Base-by-base conservation (phyloP, 2,888 invertebrate genomes). In the Rhagonycha fulva region DNA sequence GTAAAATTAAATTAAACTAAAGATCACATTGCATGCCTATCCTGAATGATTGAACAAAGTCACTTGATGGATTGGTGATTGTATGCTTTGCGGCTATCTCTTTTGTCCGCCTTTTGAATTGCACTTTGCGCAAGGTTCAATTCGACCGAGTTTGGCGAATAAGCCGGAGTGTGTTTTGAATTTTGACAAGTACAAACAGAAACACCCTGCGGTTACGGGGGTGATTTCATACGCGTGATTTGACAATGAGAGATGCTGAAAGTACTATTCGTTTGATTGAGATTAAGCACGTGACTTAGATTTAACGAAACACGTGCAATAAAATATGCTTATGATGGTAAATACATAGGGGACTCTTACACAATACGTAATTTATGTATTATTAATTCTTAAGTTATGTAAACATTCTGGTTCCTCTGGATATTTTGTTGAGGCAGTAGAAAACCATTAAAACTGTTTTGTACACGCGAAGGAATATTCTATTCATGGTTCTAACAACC, bases 151-250 rank as follows among this genome's bases (percentile, higher is more conserved):
- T 47, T 47, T n/a, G n/a, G 47, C 62, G 74, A 72, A 61, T 72
- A 69, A 30, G 62, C 70, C 67, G 68, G 30, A 71, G 67, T 62
- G 71, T 74, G 60, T 74, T 63, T 62, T 70, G 19, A 28, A 68
- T 73, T 68, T 71, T 71, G 66, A 23, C 47, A 47, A 47, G 47
- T 47, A 47, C 47, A 47, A 47, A 47, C 47, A 47, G 68, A 67
- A 47, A 14, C 60, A 62, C 62, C 71, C 62, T 78, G 76, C 71
- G 75, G 78, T 78, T 71, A 69, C 28, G 69, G 73, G 78, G 76
- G 76, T 73, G 76, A 78, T 77, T 77, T 72, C 70, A 62, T 70
- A 76, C 76, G 75, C 78, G 75, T 75, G 78, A 78, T 78, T 78
- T 78, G 71, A 75, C 72, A 69, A 76, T 70, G 69, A 75, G 75